A percentile compares a stretch with the other conserved stretches of the same genome.
Evolutionary conservation across 2,797 vertebrate genomes (phyloP).

Genomic region (Helostoma temminkii): DNA sequence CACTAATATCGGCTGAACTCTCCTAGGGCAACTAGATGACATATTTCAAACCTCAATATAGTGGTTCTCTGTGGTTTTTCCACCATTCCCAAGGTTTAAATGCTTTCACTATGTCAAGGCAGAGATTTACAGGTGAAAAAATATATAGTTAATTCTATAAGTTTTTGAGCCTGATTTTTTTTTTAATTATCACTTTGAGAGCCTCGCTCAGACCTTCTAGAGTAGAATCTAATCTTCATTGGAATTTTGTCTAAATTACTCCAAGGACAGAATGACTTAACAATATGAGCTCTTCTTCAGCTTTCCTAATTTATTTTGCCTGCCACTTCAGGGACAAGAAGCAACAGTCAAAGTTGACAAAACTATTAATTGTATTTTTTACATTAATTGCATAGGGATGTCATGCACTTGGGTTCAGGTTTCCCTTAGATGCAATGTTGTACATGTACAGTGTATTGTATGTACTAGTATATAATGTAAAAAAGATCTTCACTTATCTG

Average conservation of each 20-base stretch:
- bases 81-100: constrained; percentile 49
- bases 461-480: too few species aligned
- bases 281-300: constrained; percentile 52
- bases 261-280: constrained; percentile 52
- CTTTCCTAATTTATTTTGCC: constrained; percentile 33
- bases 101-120: constrained; percentile 27
- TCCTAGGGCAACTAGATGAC: constrained; percentile 65
- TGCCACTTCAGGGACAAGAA: constrained; percentile 6
- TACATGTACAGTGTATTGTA: too few species aligned
- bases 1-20: constrained; percentile 64
- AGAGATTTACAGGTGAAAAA: constrained; percentile 42
- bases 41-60: constrained; percentile 59
- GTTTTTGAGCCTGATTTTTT: constrained; percentile 48
- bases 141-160: constrained; percentile 27
- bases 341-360: constrained; percentile 11
- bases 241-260: constrained; percentile 52
- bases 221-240: constrained; percentile 52
- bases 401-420: neutral
- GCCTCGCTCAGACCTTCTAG: constrained; percentile 45
- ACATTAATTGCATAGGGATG: constrained; percentile 2
- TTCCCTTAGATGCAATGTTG: too few species aligned
- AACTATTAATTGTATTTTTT: neutral
- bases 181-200: too few species aligned
- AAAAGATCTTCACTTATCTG: too few species aligned
- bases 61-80: constrained; percentile 41